These are phyloP conservation scores for Medauroidea extradentata DNA, from an alignment of 1,140 invertebrate genomes.

Conservation along the genomic window DNA sequence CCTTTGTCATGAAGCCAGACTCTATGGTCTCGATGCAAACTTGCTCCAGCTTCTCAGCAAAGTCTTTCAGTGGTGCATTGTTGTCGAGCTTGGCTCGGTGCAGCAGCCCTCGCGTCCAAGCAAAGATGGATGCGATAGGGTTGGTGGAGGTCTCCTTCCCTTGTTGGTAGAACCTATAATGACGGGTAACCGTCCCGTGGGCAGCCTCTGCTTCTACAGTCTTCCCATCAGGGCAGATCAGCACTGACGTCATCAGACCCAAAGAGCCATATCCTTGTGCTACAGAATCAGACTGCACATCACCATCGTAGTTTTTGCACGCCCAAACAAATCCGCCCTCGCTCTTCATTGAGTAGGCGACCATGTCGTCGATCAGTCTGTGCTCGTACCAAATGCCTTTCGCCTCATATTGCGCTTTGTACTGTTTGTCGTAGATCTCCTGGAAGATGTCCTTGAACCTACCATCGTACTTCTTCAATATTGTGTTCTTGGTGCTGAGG, in stretches of 20 bases:
- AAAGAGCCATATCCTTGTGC: slow-evolving; percentile 92
- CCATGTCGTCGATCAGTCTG: slow-evolving; percentile 98
- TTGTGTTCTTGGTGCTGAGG: slow-evolving; percentile 98
- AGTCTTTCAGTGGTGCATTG: slow-evolving; percentile 69
- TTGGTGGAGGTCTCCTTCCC: slow-evolving; percentile 98
- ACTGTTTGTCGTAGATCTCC: slow-evolving; percentile 90
- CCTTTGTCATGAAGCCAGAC: slow-evolving; percentile 95
- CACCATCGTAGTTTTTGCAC: slow-evolving; percentile 99
- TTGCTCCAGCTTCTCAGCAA: slow-evolving; percentile 78
- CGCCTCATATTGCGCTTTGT: slow-evolving; percentile 81
- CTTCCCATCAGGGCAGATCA: slow-evolving; percentile 93
- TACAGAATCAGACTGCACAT: slow-evolving; percentile 97
- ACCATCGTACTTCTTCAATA: slow-evolving; percentile 97
- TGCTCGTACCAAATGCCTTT: slow-evolving; percentile 95
- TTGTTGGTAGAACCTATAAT: slow-evolving; percentile 90
- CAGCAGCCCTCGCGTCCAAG: slow-evolving; percentile 89
- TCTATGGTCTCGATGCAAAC: slow-evolving; percentile 96
- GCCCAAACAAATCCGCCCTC: slow-evolving; percentile 99
- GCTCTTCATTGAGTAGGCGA: slow-evolving; percentile 96
- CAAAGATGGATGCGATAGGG: slow-evolving; percentile 98
- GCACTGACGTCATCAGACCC: slow-evolving; percentile 93
- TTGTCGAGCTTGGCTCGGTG: slow-evolving; percentile 92
- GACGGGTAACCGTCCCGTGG: slow-evolving; percentile 95
- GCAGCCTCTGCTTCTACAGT: slow-evolving; percentile 97
- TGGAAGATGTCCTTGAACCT: slow-evolving; percentile 99